Evolutionary conservation across 2,797 vertebrate species (phyloP).

Genomic region (Simalia tracyae): DNA sequence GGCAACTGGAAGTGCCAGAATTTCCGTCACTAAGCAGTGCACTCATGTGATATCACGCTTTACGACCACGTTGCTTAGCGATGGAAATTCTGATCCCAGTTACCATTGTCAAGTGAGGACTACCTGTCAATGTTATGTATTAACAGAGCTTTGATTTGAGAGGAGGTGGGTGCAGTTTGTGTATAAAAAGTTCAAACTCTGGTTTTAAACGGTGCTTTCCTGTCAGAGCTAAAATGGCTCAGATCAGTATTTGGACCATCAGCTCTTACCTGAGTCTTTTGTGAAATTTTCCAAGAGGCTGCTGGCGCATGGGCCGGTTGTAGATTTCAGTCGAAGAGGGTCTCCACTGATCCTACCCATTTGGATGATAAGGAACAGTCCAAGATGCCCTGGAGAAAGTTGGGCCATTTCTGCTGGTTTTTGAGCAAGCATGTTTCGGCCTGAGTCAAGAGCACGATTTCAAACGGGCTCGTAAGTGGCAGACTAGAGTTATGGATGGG

Average conservation of each 20-base stretch:
- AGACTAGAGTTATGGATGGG: not conserved
- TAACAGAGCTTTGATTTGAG: not conserved
- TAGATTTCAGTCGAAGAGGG: constrained; percentile 52
- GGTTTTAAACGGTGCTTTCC: not conserved
- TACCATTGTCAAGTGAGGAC: not conserved
- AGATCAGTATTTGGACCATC: constrained; percentile 49
- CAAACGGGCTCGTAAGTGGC: not conserved
- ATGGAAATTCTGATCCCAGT: too few species aligned
- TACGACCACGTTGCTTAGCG: too few species aligned
- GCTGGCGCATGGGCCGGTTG: constrained; percentile 46
- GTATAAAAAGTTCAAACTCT: constrained; percentile 28
- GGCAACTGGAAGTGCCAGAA: too few species aligned
- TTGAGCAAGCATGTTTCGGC: not conserved
- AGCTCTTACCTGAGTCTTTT: constrained; percentile 31
- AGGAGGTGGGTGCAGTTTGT: not conserved
- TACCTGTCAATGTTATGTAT: not conserved
- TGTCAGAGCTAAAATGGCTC: constrained; percentile 30
- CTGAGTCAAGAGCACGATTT: not conserved
- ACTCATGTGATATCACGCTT: too few species aligned
- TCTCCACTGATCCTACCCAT: constrained; percentile 45
- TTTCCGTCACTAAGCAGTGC: too few species aligned
- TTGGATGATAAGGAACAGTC: constrained; percentile 28
- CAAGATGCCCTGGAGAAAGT: constrained; percentile 46
- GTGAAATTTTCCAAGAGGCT: constrained; percentile 53
- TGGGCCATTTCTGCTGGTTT: constrained; percentile 42